Percentiles rank a stretch among this genome's conserved stretches.
These are phyloP conservation scores for Tenodera sinensis DNA, from an alignment of 2,888 invertebrate species.

Conservation along the genomic window DNA sequence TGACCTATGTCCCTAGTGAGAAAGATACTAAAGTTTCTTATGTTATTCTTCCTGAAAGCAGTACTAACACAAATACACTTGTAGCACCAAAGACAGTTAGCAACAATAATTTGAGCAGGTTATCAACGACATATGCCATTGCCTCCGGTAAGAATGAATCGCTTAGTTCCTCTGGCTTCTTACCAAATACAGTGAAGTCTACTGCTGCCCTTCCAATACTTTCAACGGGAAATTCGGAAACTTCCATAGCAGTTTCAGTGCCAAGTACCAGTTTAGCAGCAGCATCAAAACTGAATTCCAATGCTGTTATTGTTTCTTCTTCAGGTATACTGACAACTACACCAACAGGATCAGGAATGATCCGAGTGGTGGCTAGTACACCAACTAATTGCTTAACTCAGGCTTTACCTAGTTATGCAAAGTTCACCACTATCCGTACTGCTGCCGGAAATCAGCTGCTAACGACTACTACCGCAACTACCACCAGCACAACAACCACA, in stretches of 20 bases:
- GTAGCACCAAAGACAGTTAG: constrained; percentile 3
- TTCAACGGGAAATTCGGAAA: neutral
- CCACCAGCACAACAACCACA: neutral
- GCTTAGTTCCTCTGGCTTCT: neutral
- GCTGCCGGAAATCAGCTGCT: neutral
- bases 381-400: neutral
- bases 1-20: neutral
- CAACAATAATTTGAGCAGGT: neutral
- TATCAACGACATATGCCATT: constrained; percentile 5
- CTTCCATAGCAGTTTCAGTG: neutral
- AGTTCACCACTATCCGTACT: constrained; percentile 15
- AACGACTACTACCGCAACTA: neutral
- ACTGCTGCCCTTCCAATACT: neutral
- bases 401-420: neutral
- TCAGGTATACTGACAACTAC: constrained; percentile 11
- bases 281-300: constrained; percentile 15
- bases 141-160: neutral
- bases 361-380: constrained; percentile 23
- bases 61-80: neutral
- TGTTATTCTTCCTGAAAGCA: constrained; percentile 16
- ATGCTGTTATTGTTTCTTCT: constrained; percentile 11
- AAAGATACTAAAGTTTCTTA: constrained; percentile 20
- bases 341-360: constrained; percentile 24
- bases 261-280: neutral
- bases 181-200: neutral